A percentile compares a stretch with the other conserved stretches of the same genome.
These are phyloP conservation scores for Caenorhabditis sp. DNA, from an alignment of 2,888 invertebrate species.

Conservation along the genomic window DNA sequence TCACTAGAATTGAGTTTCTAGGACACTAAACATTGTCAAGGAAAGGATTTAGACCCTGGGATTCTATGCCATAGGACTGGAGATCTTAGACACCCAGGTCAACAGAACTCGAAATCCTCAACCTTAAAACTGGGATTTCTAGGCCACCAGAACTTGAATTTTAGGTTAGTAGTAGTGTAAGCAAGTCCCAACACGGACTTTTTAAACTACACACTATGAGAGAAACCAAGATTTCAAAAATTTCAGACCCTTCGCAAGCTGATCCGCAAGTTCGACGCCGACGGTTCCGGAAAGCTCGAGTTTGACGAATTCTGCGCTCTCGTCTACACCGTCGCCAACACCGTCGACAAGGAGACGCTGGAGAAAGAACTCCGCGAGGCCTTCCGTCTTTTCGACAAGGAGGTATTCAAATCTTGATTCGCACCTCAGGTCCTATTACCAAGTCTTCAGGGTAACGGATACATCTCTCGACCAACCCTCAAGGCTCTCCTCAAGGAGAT, in stretches of 20 bases:
- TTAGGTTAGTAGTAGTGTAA: too few relatives aligned
- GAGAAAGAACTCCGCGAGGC: slow-evolving; percentile 98
- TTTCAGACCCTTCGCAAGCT: slow-evolving; percentile 81
- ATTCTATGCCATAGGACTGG: too few relatives aligned
- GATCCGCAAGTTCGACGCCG: slow-evolving; percentile 83
- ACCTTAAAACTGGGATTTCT: background rate
- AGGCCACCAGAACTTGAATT: background rate
- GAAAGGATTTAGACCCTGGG: too few relatives aligned
- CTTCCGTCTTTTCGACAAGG: slow-evolving; percentile 98
- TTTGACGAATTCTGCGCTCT: slow-evolving; percentile 85
- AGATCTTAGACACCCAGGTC: too few relatives aligned
- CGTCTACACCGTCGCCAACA: slow-evolving; percentile 84
- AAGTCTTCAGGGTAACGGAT: slow-evolving; percentile 85
- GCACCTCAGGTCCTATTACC: background rate
- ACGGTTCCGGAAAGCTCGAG: slow-evolving; percentile 84
- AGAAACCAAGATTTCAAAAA: background rate
- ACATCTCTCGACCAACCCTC: slow-evolving; percentile 82
- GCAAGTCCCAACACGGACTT: too few relatives aligned
- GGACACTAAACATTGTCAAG: too few relatives aligned
- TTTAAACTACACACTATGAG: too few relatives aligned
- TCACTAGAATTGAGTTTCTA: too few relatives aligned
- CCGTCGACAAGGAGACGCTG: slow-evolving; percentile 90
- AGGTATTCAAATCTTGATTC: slow-evolving; percentile 83
- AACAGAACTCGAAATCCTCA: background rate
- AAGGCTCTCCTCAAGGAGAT: slow-evolving; percentile 83